A percentile compares a stretch with the other conserved stretches of the same genome.
Conservation (phyloP, 2,797 vertebrate species). For the Apogon hyalosoma region DNA sequence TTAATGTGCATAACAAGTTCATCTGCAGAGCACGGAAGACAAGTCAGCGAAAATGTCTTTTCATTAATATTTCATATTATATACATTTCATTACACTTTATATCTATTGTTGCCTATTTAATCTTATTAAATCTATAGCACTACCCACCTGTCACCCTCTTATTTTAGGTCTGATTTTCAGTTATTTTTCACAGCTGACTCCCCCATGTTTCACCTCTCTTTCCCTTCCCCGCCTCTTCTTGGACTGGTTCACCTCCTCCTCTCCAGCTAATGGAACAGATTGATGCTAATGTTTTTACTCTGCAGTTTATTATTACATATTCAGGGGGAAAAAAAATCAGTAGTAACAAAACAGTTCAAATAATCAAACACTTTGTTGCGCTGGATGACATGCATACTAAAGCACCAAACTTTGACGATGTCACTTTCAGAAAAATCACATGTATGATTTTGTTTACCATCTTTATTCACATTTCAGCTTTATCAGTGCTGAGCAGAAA, state of each 20-base stretch:
- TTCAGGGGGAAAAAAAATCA: background rate
- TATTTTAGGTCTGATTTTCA: slow-evolving; percentile 27
- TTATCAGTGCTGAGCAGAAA: slow-evolving; percentile 17
- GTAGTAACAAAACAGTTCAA: background rate
- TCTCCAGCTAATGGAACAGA: slow-evolving; percentile 37
- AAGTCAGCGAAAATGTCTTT: slow-evolving; percentile 1
- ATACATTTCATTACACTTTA: background rate
- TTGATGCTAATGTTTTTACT: slow-evolving; percentile 23
- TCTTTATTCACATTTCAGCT: slow-evolving; percentile 6
- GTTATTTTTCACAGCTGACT: slow-evolving; percentile 48
- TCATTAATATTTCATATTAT: background rate
- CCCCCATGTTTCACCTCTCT: slow-evolving; percentile 56
- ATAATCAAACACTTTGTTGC: too few species aligned
- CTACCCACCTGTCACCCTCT: slow-evolving; percentile 36
- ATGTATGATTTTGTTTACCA: background rate
- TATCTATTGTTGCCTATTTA: background rate
- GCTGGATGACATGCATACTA: background rate
- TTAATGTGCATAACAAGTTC: too few species aligned
- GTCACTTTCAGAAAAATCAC: background rate
- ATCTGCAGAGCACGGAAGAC: background rate
- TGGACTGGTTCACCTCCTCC: slow-evolving; percentile 33
- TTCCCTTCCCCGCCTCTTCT: slow-evolving; percentile 30
- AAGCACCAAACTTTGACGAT: background rate
- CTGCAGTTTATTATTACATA: slow-evolving; percentile 15
- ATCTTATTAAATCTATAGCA: slow-evolving; percentile 13